Evolutionary conservation across 2,113 vertebrate genomes (phyloP), one percentile per base, ranked within the genome.

Genomic region (Tichodroma muraria): DNA sequence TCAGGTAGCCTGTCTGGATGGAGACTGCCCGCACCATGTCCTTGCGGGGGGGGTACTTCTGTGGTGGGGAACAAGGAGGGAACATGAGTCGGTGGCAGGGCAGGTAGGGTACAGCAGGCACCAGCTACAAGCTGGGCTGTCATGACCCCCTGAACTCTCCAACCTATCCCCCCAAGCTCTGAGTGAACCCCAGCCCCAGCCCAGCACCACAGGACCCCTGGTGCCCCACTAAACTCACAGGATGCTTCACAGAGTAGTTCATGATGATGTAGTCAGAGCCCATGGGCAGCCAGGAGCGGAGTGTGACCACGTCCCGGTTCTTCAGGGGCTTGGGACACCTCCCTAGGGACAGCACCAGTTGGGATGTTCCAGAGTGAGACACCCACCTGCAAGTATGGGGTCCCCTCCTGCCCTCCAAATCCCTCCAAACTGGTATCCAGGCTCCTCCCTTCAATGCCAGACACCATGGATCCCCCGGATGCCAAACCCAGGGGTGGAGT

Each of bases 211-310:
- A 61, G 47, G 25, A 61, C 13, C 35, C 22, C 47, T 12, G 6
- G 40, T 47, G 53, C 11, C 47, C 54, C 1, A 0, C 23, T 31
- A 13, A 73, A 98, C 99, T 98, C 89, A 99, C 99, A 0, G 98
- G 89, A 70, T 99, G 99, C 95, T 99, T 99, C 80, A 99, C 98
- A 6, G 99, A 99, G 97, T 99, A 99, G 98, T 99, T 99, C 98
- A 99, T 99, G 97, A 99, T 99, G 98, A 99, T 99, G 97, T 99
- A 99, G 97, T 99, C 99, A 4, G 95, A 97, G 30, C 98, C 99
- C 96, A 99, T 98, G 52, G 98, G 98, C 87, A 99, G 97, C 99
- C 99, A 99, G 80, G 99, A 99, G 61, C 99, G 99, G 88, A 99
- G 98, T 0, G 99, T 99, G 97, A 99, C 98, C 92, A 99, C 99